These are phyloP conservation scores for Saccopteryx bilineata DNA, from an alignment of 2,113 vertebrate genomes.

Conservation along the genomic window DNA sequence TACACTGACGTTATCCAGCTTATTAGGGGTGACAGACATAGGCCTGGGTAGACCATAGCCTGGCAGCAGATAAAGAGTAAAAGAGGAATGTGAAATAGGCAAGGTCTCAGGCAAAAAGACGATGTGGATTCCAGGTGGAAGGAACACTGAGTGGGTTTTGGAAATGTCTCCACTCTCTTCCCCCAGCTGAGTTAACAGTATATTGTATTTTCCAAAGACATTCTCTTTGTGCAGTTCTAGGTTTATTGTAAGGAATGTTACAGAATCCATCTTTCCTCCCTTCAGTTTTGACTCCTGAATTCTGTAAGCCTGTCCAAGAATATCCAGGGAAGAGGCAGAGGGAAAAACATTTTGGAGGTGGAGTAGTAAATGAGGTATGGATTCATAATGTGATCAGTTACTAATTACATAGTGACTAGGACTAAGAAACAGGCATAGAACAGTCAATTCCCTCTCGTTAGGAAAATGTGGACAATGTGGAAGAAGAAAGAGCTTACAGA, in stretches of 20 bases:
- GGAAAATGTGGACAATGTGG: not conserved
- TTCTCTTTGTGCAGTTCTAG: not conserved
- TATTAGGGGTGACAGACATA: slow-evolving; percentile 41
- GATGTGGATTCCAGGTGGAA: slow-evolving; percentile 24
- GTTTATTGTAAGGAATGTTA: not conserved
- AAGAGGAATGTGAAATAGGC: slow-evolving; percentile 39
- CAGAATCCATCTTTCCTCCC: not conserved
- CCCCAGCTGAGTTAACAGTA: not conserved
- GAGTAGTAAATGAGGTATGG: not conserved
- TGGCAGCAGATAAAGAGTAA: not conserved
- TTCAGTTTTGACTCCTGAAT: not conserved
- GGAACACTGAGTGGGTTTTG: not conserved
- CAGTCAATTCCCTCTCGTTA: not conserved
- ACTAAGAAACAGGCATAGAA: not conserved
- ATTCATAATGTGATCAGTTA: not conserved
- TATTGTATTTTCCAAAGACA: not conserved
- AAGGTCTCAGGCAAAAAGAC: slow-evolving; percentile 19
- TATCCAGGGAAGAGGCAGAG: not conserved
- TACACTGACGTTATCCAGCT: slow-evolving; percentile 40
- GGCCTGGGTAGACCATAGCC: slow-evolving; percentile 37
- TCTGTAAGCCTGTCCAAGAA: not conserved
- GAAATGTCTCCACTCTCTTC: not conserved
- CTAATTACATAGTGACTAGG: not conserved
- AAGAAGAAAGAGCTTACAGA: not conserved
- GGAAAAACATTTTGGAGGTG: not conserved